Base-by-base conservation (phyloP, 2,113 vertebrate genomes). In the Chitala chitala region DNA sequence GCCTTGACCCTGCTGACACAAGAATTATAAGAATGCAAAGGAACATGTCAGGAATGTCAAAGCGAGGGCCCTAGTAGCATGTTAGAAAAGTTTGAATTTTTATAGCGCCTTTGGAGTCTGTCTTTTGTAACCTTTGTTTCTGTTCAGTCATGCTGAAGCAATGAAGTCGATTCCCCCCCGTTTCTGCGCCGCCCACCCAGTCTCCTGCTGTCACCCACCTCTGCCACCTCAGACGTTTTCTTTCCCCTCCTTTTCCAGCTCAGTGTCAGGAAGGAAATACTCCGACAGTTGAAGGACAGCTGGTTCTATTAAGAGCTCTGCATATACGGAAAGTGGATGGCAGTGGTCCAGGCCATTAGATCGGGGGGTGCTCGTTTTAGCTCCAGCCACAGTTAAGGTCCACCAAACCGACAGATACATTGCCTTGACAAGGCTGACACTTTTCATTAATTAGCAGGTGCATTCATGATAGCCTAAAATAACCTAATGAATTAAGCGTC, bases 251-350 rank as follows among this genome's bases (percentile, higher is more conserved):
- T 9, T 70, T 38, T 3, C 73, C 71, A 71, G 36, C 22, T 69
- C 54, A 31, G 12, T 24, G 4, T 54, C 66, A 69, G 36, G 68
- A 53, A 44, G 56, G 56, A 53, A 50, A 51, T 53, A 46, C 15
- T 31, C 31, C 64, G 33, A 69, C 75, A 76, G 56, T 38, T 69
- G 56, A 1, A 65, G 51, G 81, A 61, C 82, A 87, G 80, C 81
- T 82, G 73, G 33, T n/a, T 0, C 44, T 81, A 77, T 71, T 1
- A 44, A 22, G 1, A 68, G 26, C 40, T 3, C 2, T 42, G 9
- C 33, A 76, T 78, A 65, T 46, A 58, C 38, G 73, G 29, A 74
- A 73, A 79, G 77, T 77, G 75, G 50, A 24, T 10, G 66, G 55
- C 26, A 46, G 12, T 6, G 8, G 24, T 48, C 31, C 15, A 55